Percentiles rank a stretch among this genome's conserved stretches.
phyloP scores from a whole-genome alignment of 2,797 vertebrate genomes.

The Gephyroberyx darwinii region DNA sequence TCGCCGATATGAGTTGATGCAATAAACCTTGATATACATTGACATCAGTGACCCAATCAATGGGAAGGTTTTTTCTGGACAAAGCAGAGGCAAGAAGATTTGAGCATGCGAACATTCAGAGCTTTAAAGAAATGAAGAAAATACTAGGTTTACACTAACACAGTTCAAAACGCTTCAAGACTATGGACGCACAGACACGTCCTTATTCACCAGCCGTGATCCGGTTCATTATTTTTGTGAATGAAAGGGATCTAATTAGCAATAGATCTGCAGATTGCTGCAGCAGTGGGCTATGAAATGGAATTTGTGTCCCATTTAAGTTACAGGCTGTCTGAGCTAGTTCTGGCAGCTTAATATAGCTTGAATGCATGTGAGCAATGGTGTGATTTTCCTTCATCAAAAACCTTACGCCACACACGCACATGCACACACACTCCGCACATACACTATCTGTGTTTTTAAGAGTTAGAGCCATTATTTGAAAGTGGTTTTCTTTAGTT shows the following conservation, averaged over 20 bases:
- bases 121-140: neutral
- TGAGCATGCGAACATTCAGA: neutral
- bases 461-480: neutral
- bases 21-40: neutral
- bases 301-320: neutral
- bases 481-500: conserved; percentile 10
- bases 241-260: conserved; percentile 25
- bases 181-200: neutral
- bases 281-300: conserved; percentile 6
- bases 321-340: conserved; percentile 26
- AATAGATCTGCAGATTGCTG: conserved; percentile 18
- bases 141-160: neutral
- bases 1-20: conserved; percentile 22
- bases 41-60: neutral
- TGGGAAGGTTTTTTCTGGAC: neutral
- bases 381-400: conserved; percentile 30
- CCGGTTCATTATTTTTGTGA: neutral
- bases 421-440: neutral
- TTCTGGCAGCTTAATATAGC: conserved; percentile 24
- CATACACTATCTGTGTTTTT: neutral
- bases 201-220: conserved; percentile 2
- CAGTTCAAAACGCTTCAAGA: neutral
- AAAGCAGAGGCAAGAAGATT: neutral
- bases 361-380: conserved; percentile 20
- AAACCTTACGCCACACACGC: neutral